Evolutionary conservation across 1,140 invertebrate species (phyloP), one percentile per base, ranked within the genome.

Genomic region (Ceratina australensis): DNA sequence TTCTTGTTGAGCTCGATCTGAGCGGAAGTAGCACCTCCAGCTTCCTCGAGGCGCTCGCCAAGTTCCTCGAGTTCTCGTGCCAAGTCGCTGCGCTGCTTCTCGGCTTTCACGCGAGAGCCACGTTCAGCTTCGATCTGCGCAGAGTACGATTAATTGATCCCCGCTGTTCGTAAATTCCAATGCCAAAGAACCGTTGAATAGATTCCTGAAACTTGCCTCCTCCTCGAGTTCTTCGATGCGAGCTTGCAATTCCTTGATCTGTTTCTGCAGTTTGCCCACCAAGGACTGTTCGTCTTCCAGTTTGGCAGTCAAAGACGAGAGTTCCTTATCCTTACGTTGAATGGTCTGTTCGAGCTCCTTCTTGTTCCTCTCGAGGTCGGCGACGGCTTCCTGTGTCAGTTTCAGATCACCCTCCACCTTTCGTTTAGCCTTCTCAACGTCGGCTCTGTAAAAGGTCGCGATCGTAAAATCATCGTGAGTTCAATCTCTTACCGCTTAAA

Each of bases 1-100:
- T 99, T 99, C 95, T 99, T 99, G 96, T 99, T 99, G 87, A 99
- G 95, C 93, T 99, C 99, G 92, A 99, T 97, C 94, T 99, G 98
- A 84, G 98, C 98, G 67, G 98, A 97, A 78, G 99, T 99, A 84
- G 98, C 99, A 93, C 99, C 99, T 93, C 99, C 99, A 91, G 98
- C 98, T 94, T 99, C 98, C 91, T 99, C 98, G 79, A 99, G 95
- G 89, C 98, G 96, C 93, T 99, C 98, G 85, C 97, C 96, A 82
- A 99, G 94, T 93, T 99, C 98, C 90, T 99, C 98, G 78, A 99
- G 95, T 93, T 99, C 98, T 67, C 98, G 96, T 74, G 98, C 97
- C 80, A 99, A 94, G 91, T 99, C 98, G 88, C 97, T 96, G 84
- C 98, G 97, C 93, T 99, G 98, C 92, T 99, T 99, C 93, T 99